Percentiles rank a stretch among this genome's conserved stretches.
Conservation (phyloP, 2,797 vertebrate genomes). For the Huso huso region DNA sequence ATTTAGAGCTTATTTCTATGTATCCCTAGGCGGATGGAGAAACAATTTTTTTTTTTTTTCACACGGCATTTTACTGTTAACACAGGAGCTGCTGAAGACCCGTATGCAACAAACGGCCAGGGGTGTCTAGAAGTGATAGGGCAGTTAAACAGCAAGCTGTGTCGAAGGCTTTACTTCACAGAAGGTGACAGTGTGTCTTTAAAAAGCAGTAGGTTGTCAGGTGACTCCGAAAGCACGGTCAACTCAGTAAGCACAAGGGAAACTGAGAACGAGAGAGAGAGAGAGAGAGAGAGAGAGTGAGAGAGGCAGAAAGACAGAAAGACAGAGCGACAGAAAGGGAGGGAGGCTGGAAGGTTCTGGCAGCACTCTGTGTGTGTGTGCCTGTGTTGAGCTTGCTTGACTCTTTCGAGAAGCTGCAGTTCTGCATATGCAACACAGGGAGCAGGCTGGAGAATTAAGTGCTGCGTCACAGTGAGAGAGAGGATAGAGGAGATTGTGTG, state of each 20-base stretch:
- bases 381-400: constrained; percentile 53
- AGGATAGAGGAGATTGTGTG: constrained; percentile 33
- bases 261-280: constrained; percentile 31
- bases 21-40: too few relatives aligned
- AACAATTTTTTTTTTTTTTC: not conserved
- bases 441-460: constrained; percentile 89
- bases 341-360: constrained; percentile 43
- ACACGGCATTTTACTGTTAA: too few relatives aligned
- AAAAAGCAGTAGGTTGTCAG: constrained; percentile 64
- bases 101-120: too few relatives aligned
- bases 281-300: constrained; percentile 33
- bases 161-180: too few relatives aligned
- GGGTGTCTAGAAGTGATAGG: too few relatives aligned
- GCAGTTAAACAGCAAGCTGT: too few relatives aligned
- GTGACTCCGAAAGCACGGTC: constrained; percentile 56
- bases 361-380: constrained; percentile 36
- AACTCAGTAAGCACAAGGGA: constrained; percentile 40
- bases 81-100: too few relatives aligned
- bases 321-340: not conserved
- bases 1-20: too few relatives aligned
- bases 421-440: constrained; percentile 76
- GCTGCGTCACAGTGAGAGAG: constrained; percentile 95
- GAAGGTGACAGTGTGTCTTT: constrained; percentile 61
- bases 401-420: constrained; percentile 71
- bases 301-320: constrained; percentile 11